Conservation (phyloP, 1,140 invertebrate genomes). For the Galleria mellonella region DNA sequence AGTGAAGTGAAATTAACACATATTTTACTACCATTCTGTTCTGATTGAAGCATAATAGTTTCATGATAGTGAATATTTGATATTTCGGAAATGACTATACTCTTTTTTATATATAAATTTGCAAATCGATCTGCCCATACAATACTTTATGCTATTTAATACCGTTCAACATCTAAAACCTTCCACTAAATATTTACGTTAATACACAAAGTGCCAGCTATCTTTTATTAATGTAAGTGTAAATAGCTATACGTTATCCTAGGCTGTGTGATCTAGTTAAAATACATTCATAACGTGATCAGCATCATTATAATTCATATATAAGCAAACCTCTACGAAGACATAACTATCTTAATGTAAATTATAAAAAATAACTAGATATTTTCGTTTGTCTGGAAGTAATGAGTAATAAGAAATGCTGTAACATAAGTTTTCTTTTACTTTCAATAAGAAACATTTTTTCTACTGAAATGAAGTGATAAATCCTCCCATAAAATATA, state of each 20-base stretch:
- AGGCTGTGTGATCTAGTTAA: constrained; percentile 28
- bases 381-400: too few species aligned
- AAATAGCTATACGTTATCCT: constrained; percentile 41
- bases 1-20: too few species aligned
- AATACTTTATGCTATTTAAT: constrained; percentile 12
- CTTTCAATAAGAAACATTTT: constrained; percentile 22
- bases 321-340: background rate
- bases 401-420: too few species aligned
- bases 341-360: background rate
- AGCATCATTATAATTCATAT: too few species aligned
- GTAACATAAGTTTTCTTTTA: too few species aligned
- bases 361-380: constrained; percentile 8
- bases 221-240: constrained; percentile 41
- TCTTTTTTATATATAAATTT: too few species aligned
- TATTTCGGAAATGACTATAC: too few species aligned
- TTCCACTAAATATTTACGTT: constrained; percentile 28
- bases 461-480: background rate
- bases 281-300: constrained; percentile 6
- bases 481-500: too few species aligned
- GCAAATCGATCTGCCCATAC: background rate
- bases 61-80: background rate
- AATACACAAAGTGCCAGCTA: constrained; percentile 54
- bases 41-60: too few species aligned
- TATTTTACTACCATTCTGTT: too few species aligned
- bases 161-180: constrained; percentile 26